Base-by-base conservation (phyloP, 2,113 vertebrate genomes). In the Hippocampus mohnikei region DNA sequence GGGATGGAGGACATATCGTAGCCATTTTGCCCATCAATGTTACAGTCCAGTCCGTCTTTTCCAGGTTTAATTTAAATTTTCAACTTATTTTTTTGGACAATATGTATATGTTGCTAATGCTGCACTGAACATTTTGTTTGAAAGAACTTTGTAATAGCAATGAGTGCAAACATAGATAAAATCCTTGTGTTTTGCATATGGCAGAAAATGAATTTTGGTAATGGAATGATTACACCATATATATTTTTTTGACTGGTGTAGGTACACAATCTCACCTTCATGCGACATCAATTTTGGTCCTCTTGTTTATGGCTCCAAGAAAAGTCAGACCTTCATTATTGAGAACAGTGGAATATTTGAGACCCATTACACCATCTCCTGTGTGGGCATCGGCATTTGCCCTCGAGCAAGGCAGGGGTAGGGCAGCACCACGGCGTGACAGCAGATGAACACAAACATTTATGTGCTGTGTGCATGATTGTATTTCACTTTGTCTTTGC, bases 331-430 rank as follows among this genome's bases (percentile, higher is more conserved):
- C 23, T 89, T 99, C 62, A 83, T 52, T 1, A 82, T 98, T 21
- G 91, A 96, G 89, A 98, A 99, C 86, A 91, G 27, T 41, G 94
- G 96, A 2, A 1, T 79, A 15, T 90, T 93, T 0, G 90, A 90
- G 27, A 92, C 93, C 23, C 89, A 76, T n/a, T 98, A 89, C 53
- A 7, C 0, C 76, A 93, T 98, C 73, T 78, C 33, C 64, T 86
- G 72, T 76, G 68, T 81, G 71, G 56, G 78, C 15, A 5, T 81
- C 64, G 80, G 92, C 23, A 9, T 53, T 27, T 20, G 37, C 7
- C 48, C 55, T 0, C n/a, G 58, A 16, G 72, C n/a, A 42, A 90
- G 71, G 56, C 89, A 80, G 84, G 83, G 72, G 95, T 97, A 91
- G 16, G 77, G 42, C 3, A 29, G 25, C 37, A 62, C 4, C 44